These are phyloP conservation scores for Parotocinclus haroldoi DNA, from an alignment of 2,797 vertebrate genomes.

Conservation along the genomic window DNA sequence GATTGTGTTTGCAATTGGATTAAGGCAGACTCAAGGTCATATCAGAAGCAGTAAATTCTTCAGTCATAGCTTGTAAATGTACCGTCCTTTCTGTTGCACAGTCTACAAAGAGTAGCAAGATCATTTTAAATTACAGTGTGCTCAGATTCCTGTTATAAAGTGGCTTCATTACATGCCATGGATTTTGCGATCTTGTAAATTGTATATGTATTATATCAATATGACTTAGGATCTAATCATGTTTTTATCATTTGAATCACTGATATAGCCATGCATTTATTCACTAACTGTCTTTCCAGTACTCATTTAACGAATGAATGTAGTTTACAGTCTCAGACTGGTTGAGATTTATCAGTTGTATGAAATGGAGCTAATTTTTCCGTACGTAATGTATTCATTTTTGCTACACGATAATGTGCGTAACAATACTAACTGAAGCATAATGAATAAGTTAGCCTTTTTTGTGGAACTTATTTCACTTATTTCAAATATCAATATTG, in stretches of 20 bases:
- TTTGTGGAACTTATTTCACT: no score
- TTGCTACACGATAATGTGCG: no score
- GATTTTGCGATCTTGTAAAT: conserved; percentile 6
- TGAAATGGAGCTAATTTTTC: no score
- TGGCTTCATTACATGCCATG: conserved; percentile 53
- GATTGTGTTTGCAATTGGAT: conserved; percentile 40
- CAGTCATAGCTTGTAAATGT: conserved; percentile 53
- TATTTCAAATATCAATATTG: no score
- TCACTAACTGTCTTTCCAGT: background rate
- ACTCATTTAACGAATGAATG: background rate
- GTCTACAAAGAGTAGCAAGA: conserved; percentile 45
- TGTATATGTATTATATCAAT: no score
- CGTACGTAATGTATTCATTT: no score
- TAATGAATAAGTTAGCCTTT: no score
- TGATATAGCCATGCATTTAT: conserved; percentile 52
- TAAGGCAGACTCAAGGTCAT: conserved; percentile 50
- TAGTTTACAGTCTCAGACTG: no score
- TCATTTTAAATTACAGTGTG: conserved; percentile 51
- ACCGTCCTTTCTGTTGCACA: conserved; percentile 41
- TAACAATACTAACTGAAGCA: no score
- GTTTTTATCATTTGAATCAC: no score
- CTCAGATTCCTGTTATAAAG: conserved; percentile 54
- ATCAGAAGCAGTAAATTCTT: conserved; percentile 43
- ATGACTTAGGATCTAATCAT: no score
- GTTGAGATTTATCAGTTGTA: no score